Evolutionary conservation across 1,140 invertebrate genomes (phyloP), one percentile per base, ranked within the genome.

Genomic region (Caenorhabditis inopinata): DNA sequence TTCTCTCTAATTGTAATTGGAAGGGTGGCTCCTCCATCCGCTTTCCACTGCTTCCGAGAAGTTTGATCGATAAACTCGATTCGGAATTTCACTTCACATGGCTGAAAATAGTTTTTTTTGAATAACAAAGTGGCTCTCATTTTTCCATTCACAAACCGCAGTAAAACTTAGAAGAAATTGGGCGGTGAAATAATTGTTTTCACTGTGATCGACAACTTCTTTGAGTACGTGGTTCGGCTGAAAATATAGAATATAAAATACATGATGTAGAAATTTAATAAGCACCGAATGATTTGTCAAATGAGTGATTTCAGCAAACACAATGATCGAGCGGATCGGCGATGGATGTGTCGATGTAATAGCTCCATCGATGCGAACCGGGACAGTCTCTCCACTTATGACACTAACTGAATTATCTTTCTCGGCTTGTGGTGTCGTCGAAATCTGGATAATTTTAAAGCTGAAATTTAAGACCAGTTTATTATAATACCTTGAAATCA

Each of bases 61-160:
- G 32, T 68, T 68, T 68, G 58, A 68, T 68, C 58, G n/a, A 68
- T 68, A 18, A 68, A 68, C 7, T 68, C 58, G 12, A 68, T 42
- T 21, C 58, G 58, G 32, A 68, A 21, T 42, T 14, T 38, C 4
- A 68, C 58, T 3, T 68, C 58, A 11, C 58, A 68, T 4, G 32
- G 9, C 58, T 68, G 16, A 68, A 68, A 68, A 11, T 58, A 16
- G 29, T 32, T 16, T 68, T 38, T 21, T 1, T 0, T 9, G 0
- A 21, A 9, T 38, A n/a, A n/a, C n/a, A n/a, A n/a, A n/a, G n/a
- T 29, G 27, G 5, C 38, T 0, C 7, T 16, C 7, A 29, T 68
- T 35, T 32, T 1, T 42, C 5, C 38, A 32, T 12, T 27, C 21
- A 6, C 2, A 23, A 32, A 58, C 51, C 51, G 58, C 21, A 38